These are phyloP conservation scores for Papilio gigon DNA, from an alignment of 2,888 invertebrate species.

Conservation along the genomic window DNA sequence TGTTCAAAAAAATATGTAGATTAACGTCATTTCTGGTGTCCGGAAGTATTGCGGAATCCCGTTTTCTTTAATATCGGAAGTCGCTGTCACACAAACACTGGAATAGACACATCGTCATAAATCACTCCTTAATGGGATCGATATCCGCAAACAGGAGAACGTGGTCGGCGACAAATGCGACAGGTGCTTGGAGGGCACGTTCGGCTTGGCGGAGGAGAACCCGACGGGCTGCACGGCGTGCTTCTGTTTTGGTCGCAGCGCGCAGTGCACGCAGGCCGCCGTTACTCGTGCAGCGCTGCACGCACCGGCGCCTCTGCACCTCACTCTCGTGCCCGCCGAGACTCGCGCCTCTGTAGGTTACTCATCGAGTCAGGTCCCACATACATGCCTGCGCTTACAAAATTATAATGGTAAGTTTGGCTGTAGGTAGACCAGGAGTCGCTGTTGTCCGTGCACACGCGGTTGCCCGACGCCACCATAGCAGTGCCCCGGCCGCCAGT, in stretches of 20 bases:
- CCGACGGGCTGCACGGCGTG: conserved; percentile 96
- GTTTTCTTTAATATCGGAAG: neutral
- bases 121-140: conserved; percentile 9
- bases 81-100: too few species aligned
- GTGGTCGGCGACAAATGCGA: conserved; percentile 93
- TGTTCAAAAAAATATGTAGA: neutral
- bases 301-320: conserved; percentile 79
- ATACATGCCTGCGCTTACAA: too few species aligned
- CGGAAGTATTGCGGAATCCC: neutral
- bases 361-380: neutral
- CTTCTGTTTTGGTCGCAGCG: conserved; percentile 96
- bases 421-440: conserved; percentile 71
- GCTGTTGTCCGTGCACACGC: conserved; percentile 68
- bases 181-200: conserved; percentile 91
- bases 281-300: conserved; percentile 92
- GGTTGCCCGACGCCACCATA: conserved; percentile 67
- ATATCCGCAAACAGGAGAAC: conserved; percentile 83
- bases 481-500: conserved; percentile 76
- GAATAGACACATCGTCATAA: neutral
- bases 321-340: conserved; percentile 65
- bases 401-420: neutral
- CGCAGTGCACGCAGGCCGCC: conserved; percentile 90
- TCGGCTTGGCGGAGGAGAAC: conserved; percentile 90
- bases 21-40: conserved; percentile 3
- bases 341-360: conserved; percentile 56